phyloP scores from a whole-genome alignment of 2,888 invertebrate genomes.

The Beris morrisii region DNA sequence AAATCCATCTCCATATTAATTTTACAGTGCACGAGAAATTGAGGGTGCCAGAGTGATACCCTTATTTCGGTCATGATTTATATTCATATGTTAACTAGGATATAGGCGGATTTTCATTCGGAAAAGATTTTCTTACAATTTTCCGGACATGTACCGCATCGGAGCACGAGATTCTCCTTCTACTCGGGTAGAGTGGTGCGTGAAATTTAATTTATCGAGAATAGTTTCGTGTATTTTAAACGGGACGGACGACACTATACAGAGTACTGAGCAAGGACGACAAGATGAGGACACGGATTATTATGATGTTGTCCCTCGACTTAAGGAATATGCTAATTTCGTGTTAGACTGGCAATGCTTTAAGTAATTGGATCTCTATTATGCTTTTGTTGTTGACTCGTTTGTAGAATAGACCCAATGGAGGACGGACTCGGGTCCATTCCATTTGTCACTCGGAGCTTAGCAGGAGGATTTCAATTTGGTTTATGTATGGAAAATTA shows the following conservation, averaged over 20 bases:
- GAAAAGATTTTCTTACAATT: slow-evolving; percentile 27
- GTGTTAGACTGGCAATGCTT: slow-evolving; percentile 51
- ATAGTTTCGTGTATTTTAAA: slow-evolving; percentile 33
- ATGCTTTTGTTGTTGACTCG: slow-evolving; percentile 31
- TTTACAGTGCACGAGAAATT: slow-evolving; percentile 22
- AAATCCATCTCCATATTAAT: slow-evolving; percentile 38
- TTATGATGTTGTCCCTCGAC: slow-evolving; percentile 35
- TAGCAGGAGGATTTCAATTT: slow-evolving; percentile 31
- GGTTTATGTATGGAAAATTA: slow-evolving; percentile 28
- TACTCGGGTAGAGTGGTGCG: slow-evolving; percentile 4
- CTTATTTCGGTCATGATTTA: slow-evolving; percentile 35
- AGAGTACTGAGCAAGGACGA: slow-evolving; percentile 27
- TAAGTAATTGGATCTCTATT: slow-evolving; percentile 57
- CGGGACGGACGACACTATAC: slow-evolving; percentile 21
- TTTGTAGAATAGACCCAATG: slow-evolving; percentile 1
- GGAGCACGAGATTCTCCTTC: too few relatives aligned
- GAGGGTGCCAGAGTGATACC: slow-evolving; percentile 18
- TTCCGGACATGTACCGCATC: slow-evolving; percentile 13
- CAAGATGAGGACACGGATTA: slow-evolving; percentile 37
- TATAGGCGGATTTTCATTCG: slow-evolving; percentile 35
- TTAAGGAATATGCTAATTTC: slow-evolving; percentile 55
- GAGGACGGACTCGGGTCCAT: slow-evolving; percentile 14
- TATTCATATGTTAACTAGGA: slow-evolving; percentile 37
- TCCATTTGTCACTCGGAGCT: slow-evolving; percentile 33
- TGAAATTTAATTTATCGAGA: slow-evolving; percentile 37